Evolutionary conservation across 2,797 vertebrate species (phyloP).

Genomic region (Danionella dracula): DNA sequence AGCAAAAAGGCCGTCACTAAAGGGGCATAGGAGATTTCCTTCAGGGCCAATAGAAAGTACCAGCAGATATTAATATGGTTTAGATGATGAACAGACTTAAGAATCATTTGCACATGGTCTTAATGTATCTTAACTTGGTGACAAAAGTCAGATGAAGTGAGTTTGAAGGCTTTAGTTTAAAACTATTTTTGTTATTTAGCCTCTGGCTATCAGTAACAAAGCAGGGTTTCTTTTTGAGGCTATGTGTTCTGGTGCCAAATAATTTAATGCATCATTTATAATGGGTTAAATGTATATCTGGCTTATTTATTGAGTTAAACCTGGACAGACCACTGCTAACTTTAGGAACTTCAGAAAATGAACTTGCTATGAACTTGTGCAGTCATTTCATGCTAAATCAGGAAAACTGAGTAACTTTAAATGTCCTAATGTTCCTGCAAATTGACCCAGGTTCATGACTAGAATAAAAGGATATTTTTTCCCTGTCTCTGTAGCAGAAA

Average conservation of each 20-base stretch:
- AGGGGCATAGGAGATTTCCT: slow-evolving; percentile 34
- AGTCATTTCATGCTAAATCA: slow-evolving; percentile 1
- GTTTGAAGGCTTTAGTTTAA: too few relatives aligned
- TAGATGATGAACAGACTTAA: slow-evolving; percentile 41
- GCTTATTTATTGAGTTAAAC: not conserved
- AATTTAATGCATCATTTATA: too few relatives aligned
- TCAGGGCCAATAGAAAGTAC: slow-evolving; percentile 27
- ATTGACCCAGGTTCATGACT: slow-evolving; percentile 2
- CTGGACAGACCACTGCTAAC: not conserved
- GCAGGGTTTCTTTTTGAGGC: too few relatives aligned
- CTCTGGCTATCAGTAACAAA: too few relatives aligned
- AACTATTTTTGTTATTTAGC: too few relatives aligned
- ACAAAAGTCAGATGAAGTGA: too few relatives aligned
- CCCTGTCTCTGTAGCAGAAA: not conserved
- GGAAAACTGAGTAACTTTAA: not conserved
- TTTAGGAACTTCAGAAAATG: not conserved
- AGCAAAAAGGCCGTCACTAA: slow-evolving; percentile 40
- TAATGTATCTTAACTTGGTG: too few relatives aligned
- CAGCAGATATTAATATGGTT: slow-evolving; percentile 43
- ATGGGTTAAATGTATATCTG: not conserved
- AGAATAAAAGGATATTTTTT: not conserved
- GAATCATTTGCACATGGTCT: too few relatives aligned
- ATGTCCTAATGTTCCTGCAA: slow-evolving; percentile 10
- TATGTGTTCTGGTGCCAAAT: too few relatives aligned
- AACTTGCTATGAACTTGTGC: not conserved